These are phyloP conservation scores for Engraulis encrasicolus DNA, from an alignment of 2,113 vertebrate genomes.

Conservation along the genomic window DNA sequence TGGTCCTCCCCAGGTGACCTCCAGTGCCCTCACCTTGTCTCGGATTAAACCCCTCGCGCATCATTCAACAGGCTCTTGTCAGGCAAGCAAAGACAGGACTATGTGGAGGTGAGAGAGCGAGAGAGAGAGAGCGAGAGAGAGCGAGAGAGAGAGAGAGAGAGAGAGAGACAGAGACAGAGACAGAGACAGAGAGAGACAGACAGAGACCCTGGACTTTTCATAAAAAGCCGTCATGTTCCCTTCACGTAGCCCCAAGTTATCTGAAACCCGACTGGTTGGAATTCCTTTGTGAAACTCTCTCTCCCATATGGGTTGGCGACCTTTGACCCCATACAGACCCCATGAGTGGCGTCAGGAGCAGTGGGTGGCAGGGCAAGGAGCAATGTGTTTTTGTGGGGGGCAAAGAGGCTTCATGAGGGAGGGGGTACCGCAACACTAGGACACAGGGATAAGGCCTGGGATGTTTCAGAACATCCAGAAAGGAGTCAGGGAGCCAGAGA, in stretches of 20 bases:
- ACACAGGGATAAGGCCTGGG: no score
- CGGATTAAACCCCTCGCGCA: not conserved
- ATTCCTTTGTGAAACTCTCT: slow-evolving; percentile 20
- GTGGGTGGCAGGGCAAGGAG: not conserved
- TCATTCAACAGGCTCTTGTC: slow-evolving; percentile 18
- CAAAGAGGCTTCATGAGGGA: not conserved
- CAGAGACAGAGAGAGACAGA: no score
- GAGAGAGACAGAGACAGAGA: no score
- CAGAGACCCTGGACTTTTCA: not conserved
- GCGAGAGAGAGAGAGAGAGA: no score
- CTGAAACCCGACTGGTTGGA: not conserved
- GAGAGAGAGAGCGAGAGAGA: no score
- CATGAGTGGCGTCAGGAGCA: not conserved
- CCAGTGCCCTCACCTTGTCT: not conserved
- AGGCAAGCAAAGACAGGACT: not conserved
- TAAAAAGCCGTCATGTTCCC: not conserved
- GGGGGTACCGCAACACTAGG: no score
- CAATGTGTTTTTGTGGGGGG: not conserved
- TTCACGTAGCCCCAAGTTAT: not conserved
- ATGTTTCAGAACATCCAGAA: not conserved
- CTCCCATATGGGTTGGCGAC: not conserved
- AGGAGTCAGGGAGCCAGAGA: not conserved
- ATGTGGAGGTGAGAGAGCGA: no score
- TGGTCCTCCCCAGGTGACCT: not conserved
- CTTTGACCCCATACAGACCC: slow-evolving; percentile 22